Evolutionary conservation across 2,113 vertebrate species (phyloP).

Genomic region (Takifugu bimaculatus): DNA sequence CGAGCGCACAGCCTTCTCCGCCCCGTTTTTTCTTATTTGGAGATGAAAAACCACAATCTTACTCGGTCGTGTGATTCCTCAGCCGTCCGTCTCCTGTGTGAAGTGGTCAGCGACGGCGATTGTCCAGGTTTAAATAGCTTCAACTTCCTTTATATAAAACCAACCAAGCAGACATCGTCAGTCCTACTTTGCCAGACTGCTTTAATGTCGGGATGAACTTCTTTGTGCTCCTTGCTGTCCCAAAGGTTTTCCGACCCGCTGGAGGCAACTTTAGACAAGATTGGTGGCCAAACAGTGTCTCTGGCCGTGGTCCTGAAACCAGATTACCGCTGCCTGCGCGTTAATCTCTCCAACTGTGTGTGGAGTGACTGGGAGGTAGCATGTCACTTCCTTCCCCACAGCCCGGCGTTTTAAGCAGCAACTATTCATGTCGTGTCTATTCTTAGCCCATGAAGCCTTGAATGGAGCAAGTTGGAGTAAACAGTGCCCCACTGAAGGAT

Average conservation of each 20-base stretch:
- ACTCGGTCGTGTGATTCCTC: conserved; percentile 5
- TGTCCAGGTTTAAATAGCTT: conserved; percentile 16
- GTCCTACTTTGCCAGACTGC: conserved; percentile 17
- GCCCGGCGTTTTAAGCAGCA: conserved; percentile 40
- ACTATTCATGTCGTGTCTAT: conserved; percentile 52
- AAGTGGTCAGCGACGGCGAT: conserved; percentile 1
- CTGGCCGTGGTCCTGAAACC: conserved; percentile 70
- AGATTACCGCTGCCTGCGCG: conserved; percentile 61
- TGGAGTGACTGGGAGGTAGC: conserved; percentile 54
- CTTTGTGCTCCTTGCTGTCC: conserved; percentile 19
- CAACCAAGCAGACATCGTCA: conserved; percentile 30
- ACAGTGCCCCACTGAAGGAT: conserved; percentile 34
- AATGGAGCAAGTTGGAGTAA: conserved; percentile 53
- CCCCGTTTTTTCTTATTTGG: conserved; percentile 38
- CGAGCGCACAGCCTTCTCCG: conserved; percentile 53
- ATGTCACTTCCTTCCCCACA: conserved; percentile 64
- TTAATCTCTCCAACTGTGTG: conserved; percentile 65
- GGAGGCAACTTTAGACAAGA: conserved; percentile 45
- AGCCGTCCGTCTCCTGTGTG: not conserved
- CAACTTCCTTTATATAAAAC: conserved; percentile 20
- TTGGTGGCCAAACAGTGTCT: conserved; percentile 47
- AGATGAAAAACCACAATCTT: conserved; percentile 19
- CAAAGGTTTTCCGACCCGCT: not conserved
- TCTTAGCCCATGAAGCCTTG: conserved; percentile 46
- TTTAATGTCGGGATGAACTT: conserved; percentile 21